A percentile compares a stretch with the other conserved stretches of the same genome.
phyloP scores from a whole-genome alignment of 1,140 invertebrate genomes.

The Penaeus chinensis region DNA sequence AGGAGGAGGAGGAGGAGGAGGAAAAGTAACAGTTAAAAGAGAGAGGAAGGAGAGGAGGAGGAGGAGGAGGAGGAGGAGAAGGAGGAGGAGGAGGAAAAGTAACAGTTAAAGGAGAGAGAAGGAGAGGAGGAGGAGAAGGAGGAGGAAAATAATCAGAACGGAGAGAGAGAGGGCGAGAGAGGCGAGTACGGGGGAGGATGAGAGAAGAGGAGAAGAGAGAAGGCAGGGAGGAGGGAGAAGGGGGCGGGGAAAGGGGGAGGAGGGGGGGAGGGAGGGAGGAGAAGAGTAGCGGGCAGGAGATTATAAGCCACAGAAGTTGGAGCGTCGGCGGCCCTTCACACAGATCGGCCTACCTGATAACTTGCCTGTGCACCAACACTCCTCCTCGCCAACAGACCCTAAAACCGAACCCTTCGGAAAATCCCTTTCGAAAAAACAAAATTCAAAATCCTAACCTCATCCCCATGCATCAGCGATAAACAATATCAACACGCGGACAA shows the following conservation, averaged over 20 bases:
- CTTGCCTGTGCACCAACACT: not conserved
- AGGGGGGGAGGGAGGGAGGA: not conserved
- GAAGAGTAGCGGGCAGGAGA: not conserved
- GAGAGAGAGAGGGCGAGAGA: no score
- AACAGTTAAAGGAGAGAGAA: no score
- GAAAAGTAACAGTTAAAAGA: not conserved
- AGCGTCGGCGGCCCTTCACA: conserved; percentile 14
- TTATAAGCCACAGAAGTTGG: conserved; percentile 19
- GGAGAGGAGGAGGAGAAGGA: no score
- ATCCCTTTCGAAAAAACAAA: no score
- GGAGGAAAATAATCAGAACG: no score
- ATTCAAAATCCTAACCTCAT: no score
- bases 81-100: not conserved
- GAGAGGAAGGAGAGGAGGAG: not conserved
- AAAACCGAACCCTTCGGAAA: no score
- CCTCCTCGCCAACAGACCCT: no score
- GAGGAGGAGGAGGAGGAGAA: not conserved
- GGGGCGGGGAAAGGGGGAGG: not conserved
- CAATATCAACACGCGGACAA: no score
- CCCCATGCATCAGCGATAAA: no score
- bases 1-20: not conserved
- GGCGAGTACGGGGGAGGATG: no score
- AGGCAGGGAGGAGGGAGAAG: not conserved
- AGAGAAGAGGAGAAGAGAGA: not conserved
- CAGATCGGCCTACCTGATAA: conserved; percentile 34